phyloP scores from a whole-genome alignment of 2,113 vertebrate species.

The Daubentonia madagascariensis region DNA sequence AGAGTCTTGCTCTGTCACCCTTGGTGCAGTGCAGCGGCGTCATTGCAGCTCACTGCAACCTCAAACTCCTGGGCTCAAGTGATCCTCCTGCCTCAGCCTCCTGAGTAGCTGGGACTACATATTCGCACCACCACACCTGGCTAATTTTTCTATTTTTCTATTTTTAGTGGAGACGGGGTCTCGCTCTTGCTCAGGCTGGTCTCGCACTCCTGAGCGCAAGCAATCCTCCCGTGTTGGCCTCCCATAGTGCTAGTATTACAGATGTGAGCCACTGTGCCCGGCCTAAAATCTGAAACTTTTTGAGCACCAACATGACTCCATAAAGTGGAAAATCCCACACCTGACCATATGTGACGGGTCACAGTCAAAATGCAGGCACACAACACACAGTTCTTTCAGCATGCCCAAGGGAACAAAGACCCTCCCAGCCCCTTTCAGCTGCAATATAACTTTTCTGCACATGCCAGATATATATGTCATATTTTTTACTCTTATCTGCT shows the following conservation, averaged over 20 bases:
- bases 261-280: background rate
- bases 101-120: too few relatives aligned
- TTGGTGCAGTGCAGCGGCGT: background rate
- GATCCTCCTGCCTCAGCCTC: background rate
- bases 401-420: background rate
- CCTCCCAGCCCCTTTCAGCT: background rate
- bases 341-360: background rate
- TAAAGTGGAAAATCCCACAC: background rate
- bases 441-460: background rate
- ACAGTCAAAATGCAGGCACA: background rate
- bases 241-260: background rate
- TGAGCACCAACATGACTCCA: background rate
- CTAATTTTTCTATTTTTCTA: too few relatives aligned
- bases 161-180: background rate
- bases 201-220: background rate
- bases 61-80: background rate
- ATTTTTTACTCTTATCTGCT: background rate
- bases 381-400: background rate
- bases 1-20: background rate
- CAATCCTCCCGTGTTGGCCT: background rate
- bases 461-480: background rate
- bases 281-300: background rate
- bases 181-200: background rate
- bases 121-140: too few relatives aligned
- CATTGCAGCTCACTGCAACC: background rate